These are phyloP conservation scores for Nesoenas mayeri DNA, from an alignment of 2,113 vertebrate genomes.

Conservation along the genomic window DNA sequence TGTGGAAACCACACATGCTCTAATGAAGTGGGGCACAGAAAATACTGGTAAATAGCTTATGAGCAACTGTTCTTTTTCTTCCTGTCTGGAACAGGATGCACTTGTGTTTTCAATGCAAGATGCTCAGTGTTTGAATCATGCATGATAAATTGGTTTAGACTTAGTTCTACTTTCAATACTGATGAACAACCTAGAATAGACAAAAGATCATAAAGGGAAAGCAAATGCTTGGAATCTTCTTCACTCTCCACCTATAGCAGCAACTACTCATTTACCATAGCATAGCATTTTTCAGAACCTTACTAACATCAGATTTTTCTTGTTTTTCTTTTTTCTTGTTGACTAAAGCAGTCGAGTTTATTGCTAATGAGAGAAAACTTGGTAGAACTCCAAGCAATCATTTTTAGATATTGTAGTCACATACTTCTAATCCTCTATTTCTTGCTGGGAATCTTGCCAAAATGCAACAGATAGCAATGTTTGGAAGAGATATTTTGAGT, in stretches of 20 bases:
- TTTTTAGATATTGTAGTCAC: not conserved
- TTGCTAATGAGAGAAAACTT: slow-evolving; percentile 7
- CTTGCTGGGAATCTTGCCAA: slow-evolving; percentile 12
- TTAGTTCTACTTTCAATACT: not conserved
- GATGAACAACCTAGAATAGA: not conserved
- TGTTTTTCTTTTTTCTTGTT: not conserved
- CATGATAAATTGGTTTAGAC: rapidly evolving
- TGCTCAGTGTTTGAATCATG: not conserved
- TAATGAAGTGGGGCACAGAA: not conserved
- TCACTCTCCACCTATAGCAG: not conserved
- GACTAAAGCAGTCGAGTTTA: not conserved
- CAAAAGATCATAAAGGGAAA: rapidly evolving
- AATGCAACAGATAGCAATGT: not conserved
- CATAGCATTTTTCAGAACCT: not conserved
- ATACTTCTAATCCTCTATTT: not conserved
- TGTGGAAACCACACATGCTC: not conserved
- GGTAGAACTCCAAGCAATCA: not conserved
- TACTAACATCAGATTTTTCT: not conserved
- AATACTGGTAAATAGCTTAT: not conserved
- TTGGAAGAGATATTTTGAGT: not conserved
- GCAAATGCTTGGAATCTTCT: not conserved
- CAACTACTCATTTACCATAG: not conserved
- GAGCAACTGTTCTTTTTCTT: not conserved
- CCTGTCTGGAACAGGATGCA: not conserved
- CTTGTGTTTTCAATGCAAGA: not conserved